Base-by-base conservation (phyloP, 2,888 invertebrate genomes). In the Buathra laborator region DNA sequence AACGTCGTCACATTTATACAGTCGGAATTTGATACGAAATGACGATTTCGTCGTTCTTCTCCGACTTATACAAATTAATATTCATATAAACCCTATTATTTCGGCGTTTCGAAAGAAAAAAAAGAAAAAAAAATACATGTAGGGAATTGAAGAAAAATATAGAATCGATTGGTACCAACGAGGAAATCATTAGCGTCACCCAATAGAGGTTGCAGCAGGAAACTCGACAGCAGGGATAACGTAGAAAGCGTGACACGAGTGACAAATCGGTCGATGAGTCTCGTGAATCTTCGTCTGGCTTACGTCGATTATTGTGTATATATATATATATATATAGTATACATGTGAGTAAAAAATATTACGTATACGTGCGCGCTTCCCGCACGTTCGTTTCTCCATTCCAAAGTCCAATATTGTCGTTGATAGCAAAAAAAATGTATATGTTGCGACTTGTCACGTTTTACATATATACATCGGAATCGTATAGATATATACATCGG, bases 171-270 rank as follows among this genome's bases (percentile, higher is more conserved):
- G 56, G 10, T 16, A 7, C 24, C 16, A 56, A 19, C 56, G 56
- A 56, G 56, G 56, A 24, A 24, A 24, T 56, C 24, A 56, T 56
- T 51, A 51, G 56, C 24, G 56, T 24, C 2, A 24, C 24, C 24
- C 10, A 56, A 24, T 24, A 19, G 19, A 12, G 10, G 24, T 10
- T 19, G 19, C 2, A 24, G 56, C 19, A 4, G 59, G 59, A 59
- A 59, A 59, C 19, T 46, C 43, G 43, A 67, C 44, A 24, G 44
- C 29, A 43, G 44, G 44, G 43, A 9, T 44, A 37, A 59, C n/a
- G 43, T 44, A 59, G 72, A 72, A 72, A 72, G 24, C 56, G 72
- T 72, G 59, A 59, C 59, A 14, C 12, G 72, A 44, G 59, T 72
- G 72, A 44, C 24, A 59, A 72, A 72, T 72, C 44, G 70, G 6